phyloP scores from a whole-genome alignment of 1,140 invertebrate species.

The Macrosteles quadrilineatus region DNA sequence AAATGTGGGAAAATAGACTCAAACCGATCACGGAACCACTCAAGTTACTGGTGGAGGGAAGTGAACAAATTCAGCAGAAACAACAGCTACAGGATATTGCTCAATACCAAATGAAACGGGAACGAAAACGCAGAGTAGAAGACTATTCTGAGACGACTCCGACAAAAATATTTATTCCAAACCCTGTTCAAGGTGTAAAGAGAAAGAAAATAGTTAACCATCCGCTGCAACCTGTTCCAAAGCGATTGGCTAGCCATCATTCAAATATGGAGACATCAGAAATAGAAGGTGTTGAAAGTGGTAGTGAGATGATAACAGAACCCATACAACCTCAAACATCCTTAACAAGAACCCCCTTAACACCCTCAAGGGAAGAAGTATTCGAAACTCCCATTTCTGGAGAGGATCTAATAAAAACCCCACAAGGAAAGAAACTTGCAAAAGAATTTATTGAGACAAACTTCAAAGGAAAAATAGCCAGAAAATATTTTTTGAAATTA shows the following conservation, averaged over 20 bases:
- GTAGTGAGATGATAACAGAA: neutral
- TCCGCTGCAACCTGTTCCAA: neutral
- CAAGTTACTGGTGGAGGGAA: neutral
- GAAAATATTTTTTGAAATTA: slow-evolving; percentile 7
- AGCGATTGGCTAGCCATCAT: neutral
- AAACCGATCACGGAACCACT: slow-evolving; percentile 9
- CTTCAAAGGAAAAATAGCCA: slow-evolving; percentile 4
- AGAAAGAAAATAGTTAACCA: neutral
- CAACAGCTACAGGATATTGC: too few species aligned
- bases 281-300: neutral
- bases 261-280: neutral
- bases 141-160: neutral
- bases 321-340: too few species aligned
- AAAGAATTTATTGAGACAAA: slow-evolving; percentile 7
- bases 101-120: neutral
- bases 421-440: slow-evolving; percentile 3
- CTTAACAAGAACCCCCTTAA: too few species aligned
- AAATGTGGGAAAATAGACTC: slow-evolving; percentile 28
- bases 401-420: neutral
- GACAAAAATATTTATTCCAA: neutral
- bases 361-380: too few species aligned
- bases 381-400: neutral
- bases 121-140: neutral
- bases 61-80: too few species aligned
- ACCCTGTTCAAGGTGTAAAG: neutral